These are phyloP conservation scores for Nycticebus coucang DNA, from an alignment of 2,113 vertebrate genomes.

Conservation along the genomic window DNA sequence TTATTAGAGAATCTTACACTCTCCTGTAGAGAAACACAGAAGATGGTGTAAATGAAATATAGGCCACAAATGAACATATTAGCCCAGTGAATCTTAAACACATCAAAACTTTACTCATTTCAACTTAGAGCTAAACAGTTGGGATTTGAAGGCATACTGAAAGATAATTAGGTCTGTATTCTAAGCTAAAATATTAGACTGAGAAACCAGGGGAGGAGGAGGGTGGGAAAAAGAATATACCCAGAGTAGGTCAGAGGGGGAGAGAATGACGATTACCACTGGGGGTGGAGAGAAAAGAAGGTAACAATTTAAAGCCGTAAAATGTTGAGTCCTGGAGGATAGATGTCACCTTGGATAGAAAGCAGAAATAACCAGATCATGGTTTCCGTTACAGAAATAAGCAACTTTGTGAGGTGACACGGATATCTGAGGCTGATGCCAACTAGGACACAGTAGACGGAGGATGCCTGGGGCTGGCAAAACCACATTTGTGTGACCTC, in stretches of 20 bases:
- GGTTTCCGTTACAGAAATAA: not conserved
- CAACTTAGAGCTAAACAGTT: slow-evolving; percentile 48
- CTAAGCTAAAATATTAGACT: slow-evolving; percentile 50
- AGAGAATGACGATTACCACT: not conserved
- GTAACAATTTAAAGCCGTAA: not conserved
- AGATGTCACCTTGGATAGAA: not conserved
- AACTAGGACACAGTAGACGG: not conserved
- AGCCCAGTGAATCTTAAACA: slow-evolving; percentile 55
- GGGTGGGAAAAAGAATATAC: not conserved
- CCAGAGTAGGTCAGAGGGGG: not conserved
- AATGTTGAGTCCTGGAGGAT: not conserved
- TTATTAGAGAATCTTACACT: not conserved
- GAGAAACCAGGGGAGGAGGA: not conserved
- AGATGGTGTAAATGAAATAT: not conserved
- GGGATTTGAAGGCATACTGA: slow-evolving; percentile 50
- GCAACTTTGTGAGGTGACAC: not conserved
- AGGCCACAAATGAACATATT: not conserved
- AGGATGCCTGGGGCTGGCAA: not conserved
- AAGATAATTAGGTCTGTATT: slow-evolving; percentile 58
- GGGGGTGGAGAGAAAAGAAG: not conserved
- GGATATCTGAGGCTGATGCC: not conserved
- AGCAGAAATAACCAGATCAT: not conserved
- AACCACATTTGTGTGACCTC: not conserved
- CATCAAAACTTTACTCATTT: slow-evolving; percentile 61
- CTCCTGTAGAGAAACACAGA: not conserved